Percentiles rank a stretch among this genome's conserved stretches.
Evolutionary conservation across 2,888 invertebrate species (phyloP).

Genomic region (Pammene fasciana): DNA sequence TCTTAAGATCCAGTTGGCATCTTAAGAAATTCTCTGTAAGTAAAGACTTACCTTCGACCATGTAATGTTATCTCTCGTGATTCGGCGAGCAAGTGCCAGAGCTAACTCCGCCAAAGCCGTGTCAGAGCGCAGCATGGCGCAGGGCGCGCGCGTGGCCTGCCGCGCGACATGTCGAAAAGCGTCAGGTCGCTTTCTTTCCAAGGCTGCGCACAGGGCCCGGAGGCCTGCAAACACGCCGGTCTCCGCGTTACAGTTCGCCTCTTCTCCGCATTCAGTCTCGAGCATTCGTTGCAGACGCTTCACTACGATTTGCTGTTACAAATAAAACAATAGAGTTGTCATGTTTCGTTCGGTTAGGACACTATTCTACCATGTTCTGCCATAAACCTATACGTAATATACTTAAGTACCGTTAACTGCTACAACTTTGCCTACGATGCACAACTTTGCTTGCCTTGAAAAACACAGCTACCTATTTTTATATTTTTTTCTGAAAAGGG

Average conservation of each 20-base stretch:
- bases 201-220: slow-evolving; percentile 85
- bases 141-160: slow-evolving; percentile 86
- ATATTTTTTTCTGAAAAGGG: too few relatives aligned
- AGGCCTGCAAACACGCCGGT: slow-evolving; percentile 73
- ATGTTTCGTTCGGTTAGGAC: too few relatives aligned
- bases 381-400: too few relatives aligned
- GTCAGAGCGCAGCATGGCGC: slow-evolving; percentile 83
- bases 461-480: too few relatives aligned
- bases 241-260: slow-evolving; percentile 77
- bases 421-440: too few relatives aligned
- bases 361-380: too few relatives aligned
- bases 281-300: slow-evolving; percentile 76
- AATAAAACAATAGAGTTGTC: background rate
- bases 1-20: too few relatives aligned
- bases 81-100: slow-evolving; percentile 87
- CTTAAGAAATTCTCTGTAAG: too few relatives aligned
- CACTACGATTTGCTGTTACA: slow-evolving; percentile 72
- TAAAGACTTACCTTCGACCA: slow-evolving; percentile 88
- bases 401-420: too few relatives aligned
- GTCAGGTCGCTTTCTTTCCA: slow-evolving; percentile 91
- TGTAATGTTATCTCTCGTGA: slow-evolving; percentile 88
- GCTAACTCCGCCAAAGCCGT: slow-evolving; percentile 85
- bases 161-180: slow-evolving; percentile 88
- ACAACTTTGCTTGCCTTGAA: too few relatives aligned
- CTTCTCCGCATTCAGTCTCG: slow-evolving; percentile 81